A percentile compares a stretch with the other conserved stretches of the same genome.
phyloP scores from a whole-genome alignment of 1,140 invertebrate genomes.

The Drosophila auraria region DNA sequence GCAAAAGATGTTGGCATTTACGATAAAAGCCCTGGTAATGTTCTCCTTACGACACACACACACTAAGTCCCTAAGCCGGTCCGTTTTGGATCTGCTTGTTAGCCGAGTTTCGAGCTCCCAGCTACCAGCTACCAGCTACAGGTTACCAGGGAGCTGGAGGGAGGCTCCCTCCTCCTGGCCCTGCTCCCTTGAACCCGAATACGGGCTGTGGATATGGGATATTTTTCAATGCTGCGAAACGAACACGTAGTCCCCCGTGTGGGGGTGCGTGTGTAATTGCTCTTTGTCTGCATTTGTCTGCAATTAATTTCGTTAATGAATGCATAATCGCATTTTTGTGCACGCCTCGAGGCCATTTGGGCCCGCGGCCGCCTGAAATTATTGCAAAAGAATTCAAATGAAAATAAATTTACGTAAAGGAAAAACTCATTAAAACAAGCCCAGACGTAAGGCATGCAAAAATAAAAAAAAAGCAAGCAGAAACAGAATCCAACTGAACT shows the following conservation, averaged over 20 bases:
- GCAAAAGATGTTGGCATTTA: slow-evolving; percentile 82
- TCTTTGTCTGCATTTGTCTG: slow-evolving; percentile 68
- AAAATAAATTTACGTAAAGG: slow-evolving; percentile 83
- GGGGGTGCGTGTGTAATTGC: slow-evolving; percentile 51
- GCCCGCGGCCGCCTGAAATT: slow-evolving; percentile 54
- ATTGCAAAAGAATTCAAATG: slow-evolving; percentile 79
- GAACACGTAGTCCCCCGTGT: slow-evolving; percentile 52
- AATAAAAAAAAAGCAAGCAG: slow-evolving; percentile 20
- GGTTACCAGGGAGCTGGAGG: slow-evolving; percentile 4
- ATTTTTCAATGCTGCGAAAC: slow-evolving; percentile 41
- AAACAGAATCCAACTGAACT: slow-evolving; percentile 14
- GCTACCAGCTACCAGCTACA: slow-evolving; percentile 33
- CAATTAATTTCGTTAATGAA: slow-evolving; percentile 83
- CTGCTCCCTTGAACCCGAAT: slow-evolving; percentile 24
- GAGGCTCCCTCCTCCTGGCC: not conserved
- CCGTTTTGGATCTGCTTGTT: slow-evolving; percentile 40
- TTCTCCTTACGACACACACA: slow-evolving; percentile 69
- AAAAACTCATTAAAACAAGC: slow-evolving; percentile 79
- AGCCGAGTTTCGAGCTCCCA: slow-evolving; percentile 24
- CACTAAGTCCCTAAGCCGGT: slow-evolving; percentile 54
- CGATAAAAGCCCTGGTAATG: slow-evolving; percentile 82
- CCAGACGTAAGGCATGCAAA: slow-evolving; percentile 56
- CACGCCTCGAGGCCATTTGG: slow-evolving; percentile 77
- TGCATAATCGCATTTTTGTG: slow-evolving; percentile 82
- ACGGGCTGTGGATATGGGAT: slow-evolving; percentile 2